phyloP scores from a whole-genome alignment of 2,113 vertebrate species.

The Ctenomys sociabilis region DNA sequence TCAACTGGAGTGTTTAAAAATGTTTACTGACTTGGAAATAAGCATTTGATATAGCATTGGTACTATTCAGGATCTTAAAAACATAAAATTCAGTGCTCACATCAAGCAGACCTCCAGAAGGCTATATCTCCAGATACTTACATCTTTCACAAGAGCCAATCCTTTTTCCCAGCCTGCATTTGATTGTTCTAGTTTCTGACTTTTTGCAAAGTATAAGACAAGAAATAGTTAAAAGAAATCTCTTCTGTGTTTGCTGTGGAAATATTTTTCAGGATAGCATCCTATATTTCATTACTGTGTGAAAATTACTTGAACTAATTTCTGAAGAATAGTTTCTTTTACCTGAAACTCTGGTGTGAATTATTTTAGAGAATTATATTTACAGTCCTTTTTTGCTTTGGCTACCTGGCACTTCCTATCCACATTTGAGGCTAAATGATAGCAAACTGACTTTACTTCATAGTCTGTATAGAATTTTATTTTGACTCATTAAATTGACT shows the following conservation, averaged over 20 bases:
- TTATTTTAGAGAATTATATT: background rate
- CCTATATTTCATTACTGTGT: background rate
- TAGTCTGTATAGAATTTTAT: background rate
- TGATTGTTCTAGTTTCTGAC: background rate
- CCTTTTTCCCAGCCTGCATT: background rate
- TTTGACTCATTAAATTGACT: conserved; percentile 19
- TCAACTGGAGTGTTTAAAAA: background rate
- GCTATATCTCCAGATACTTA: background rate
- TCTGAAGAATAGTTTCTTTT: background rate
- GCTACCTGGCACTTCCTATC: background rate
- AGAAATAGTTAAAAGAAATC: conserved; percentile 24
- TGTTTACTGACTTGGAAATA: background rate
- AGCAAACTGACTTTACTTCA: conserved; percentile 23
- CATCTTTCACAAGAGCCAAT: background rate
- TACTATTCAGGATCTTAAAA: background rate
- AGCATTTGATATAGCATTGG: background rate
- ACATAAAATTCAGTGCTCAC: background rate
- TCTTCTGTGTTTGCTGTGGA: background rate
- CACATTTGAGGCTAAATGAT: background rate
- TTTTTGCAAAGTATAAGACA: background rate
- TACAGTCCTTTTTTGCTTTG: background rate
- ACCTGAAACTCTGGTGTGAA: background rate
- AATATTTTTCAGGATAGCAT: conserved; percentile 27
- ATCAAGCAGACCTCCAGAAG: background rate
- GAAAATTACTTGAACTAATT: conserved; percentile 40